These are phyloP conservation scores for Hydrochoerus hydrochaeris DNA, from an alignment of 2,113 vertebrate genomes.

Conservation along the genomic window DNA sequence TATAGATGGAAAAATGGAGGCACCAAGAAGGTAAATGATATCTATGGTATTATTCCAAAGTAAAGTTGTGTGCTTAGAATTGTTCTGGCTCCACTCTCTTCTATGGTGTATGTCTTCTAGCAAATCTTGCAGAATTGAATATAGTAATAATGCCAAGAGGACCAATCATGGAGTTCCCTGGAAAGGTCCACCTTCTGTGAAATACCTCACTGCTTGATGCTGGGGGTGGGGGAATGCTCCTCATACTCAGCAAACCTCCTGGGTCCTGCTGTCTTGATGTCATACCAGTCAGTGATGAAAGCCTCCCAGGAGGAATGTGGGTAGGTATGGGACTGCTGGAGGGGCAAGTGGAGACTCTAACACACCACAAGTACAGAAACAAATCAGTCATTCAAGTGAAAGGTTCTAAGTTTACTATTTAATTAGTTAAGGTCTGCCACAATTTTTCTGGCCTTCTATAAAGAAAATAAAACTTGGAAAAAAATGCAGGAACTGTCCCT, in stretches of 20 bases:
- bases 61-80: neutral
- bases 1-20: neutral
- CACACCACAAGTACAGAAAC: neutral
- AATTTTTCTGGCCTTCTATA: neutral
- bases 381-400: neutral
- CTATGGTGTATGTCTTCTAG: neutral
- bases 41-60: neutral
- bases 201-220: neutral
- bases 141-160: neutral
- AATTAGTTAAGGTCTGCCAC: neutral
- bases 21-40: neutral
- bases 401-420: neutral
- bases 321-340: neutral
- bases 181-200: neutral
- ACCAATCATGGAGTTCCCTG: neutral
- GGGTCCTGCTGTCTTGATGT: neutral
- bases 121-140: neutral
- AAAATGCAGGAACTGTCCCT: neutral
- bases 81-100: neutral
- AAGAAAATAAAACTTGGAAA: conserved; percentile 24
- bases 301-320: neutral
- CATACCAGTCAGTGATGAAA: neutral
- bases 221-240: neutral
- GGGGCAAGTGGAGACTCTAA: neutral
- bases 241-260: neutral